Evolutionary conservation across 2,888 invertebrate species (phyloP), one percentile per base, ranked within the genome.

Genomic region (Ischnus inquisitorius): DNA sequence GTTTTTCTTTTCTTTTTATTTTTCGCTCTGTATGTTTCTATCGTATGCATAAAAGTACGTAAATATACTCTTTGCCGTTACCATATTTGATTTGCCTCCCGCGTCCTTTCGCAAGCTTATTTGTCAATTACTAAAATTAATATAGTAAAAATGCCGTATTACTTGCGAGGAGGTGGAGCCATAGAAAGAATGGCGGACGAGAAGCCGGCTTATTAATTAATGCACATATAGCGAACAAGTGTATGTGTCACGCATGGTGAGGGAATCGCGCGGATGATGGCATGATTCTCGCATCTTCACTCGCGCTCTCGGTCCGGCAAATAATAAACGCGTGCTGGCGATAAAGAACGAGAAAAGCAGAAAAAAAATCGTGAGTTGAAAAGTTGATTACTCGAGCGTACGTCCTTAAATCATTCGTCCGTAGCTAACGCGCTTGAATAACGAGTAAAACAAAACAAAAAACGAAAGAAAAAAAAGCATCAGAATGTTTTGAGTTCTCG

Each of bases 371-470:
- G 69, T 51, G 67, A 51, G 76, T 76, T 75, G 69, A 68, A 76
- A 76, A 79, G 79, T 83, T 83, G 83, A 83, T 83, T 76, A 76
- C 79, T 72, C 48, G 71, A 76, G 79, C 76, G 60, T 41, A 51
- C 46, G 54, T 60, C 62, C 28, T 12, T 51, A 46, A 19, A 68
- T 57, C 79, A 72, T 67, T 69, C 71, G 72, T 67, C 68, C 62
- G 79, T 72, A 72, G 60, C 60, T 77, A 65, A 54, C 25, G 64
- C 71, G 71, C 75, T 72, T 71, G 71, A 79, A 83, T 72, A 28
- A 34, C 34, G 34, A 34, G 34, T n/a, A 71, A 34, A 54, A 2
- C 41, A 25, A 48, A 48, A 16, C 25, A 22, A n/a, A 62, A 51
- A 46, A 28, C 4, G 22, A 12, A 19, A 14, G 48, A 19, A 46